phyloP scores from a whole-genome alignment of 2,888 invertebrate genomes.

The Mesochorus sp. region DNA sequence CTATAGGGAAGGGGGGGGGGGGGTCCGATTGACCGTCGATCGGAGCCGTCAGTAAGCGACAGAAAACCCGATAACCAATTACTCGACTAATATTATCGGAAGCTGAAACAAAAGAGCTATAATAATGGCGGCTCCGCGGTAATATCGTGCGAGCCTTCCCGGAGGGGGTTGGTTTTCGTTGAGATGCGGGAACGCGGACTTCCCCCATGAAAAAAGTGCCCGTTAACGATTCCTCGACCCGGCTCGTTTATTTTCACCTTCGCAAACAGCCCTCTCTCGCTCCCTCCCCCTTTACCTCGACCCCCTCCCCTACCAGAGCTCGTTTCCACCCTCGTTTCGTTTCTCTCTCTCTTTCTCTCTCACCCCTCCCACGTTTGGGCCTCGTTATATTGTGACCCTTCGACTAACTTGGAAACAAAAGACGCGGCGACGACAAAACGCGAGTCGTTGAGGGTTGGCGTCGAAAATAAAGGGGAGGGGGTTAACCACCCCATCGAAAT shows the following conservation, averaged over 20 bases:
- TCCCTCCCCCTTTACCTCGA: background rate
- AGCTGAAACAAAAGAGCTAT: background rate
- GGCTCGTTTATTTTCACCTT: background rate
- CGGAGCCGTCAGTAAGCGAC: too few relatives aligned
- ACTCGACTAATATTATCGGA: background rate
- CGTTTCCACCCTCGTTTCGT: background rate
- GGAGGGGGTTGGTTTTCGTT: background rate
- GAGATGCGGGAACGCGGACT: background rate
- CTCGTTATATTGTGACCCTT: conserved; percentile 80
- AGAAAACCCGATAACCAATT: too few relatives aligned
- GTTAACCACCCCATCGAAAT: background rate
- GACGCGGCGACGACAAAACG: conserved; percentile 45
- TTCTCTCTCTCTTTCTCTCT: conserved; percentile 7
- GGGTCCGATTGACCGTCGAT: too few relatives aligned
- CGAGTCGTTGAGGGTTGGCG: conserved; percentile 29
- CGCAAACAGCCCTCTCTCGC: background rate
- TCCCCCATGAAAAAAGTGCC: conserved; percentile 72
- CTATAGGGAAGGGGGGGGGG: background rate
- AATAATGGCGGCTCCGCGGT: conserved; percentile 16
- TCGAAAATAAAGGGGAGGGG: background rate
- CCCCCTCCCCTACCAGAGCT: background rate
- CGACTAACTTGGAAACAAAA: conserved; percentile 70
- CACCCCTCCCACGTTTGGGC: conserved; percentile 61
- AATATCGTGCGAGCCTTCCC: conserved; percentile 14
- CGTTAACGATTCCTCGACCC: conserved; percentile 78